A percentile compares a stretch with the other conserved stretches of the same genome.
These are phyloP conservation scores for Sebastiscus tertius DNA, from an alignment of 2,797 vertebrate genomes.

Conservation along the genomic window DNA sequence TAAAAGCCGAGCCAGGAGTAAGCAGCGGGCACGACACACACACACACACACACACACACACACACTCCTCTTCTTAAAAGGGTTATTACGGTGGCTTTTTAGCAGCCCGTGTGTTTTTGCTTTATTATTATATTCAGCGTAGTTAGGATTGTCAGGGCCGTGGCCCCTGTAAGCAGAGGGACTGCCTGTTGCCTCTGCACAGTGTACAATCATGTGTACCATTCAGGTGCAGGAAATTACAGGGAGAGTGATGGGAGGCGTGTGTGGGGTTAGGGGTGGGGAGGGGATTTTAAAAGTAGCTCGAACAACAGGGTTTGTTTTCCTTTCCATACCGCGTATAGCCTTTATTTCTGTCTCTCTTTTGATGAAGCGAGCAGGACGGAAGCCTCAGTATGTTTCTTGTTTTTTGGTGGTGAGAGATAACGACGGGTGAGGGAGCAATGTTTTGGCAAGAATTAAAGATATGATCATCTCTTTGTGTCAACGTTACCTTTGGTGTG, in stretches of 20 bases:
- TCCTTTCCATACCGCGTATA: not conserved
- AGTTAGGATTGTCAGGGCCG: conserved; percentile 73
- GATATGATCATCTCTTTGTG: conserved; percentile 26
- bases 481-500: conserved; percentile 20
- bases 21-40: conserved; percentile 50
- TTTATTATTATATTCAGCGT: conserved; percentile 68
- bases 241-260: conserved; percentile 43
- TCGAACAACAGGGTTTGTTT: conserved; percentile 36
- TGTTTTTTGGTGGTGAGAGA: not conserved
- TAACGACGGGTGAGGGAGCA: not conserved
- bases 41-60: conserved; percentile 7
- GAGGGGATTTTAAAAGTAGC: conserved; percentile 16
- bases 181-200: conserved; percentile 37
- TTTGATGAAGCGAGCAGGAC: not conserved
- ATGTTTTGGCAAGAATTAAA: conserved; percentile 9
- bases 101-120: conserved; percentile 58
- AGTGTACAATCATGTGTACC: conserved; percentile 71
- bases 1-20: conserved; percentile 71
- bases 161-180: conserved; percentile 29
- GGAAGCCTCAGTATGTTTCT: not conserved
- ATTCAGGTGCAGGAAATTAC: conserved; percentile 79
- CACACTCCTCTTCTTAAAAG: conserved; percentile 73
- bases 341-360: not conserved
- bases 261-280: not conserved
- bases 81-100: conserved; percentile 86